Percentiles rank a stretch among this genome's conserved stretches.
Conservation (phyloP, 2,888 invertebrate species). For the Ophion costatus region DNA sequence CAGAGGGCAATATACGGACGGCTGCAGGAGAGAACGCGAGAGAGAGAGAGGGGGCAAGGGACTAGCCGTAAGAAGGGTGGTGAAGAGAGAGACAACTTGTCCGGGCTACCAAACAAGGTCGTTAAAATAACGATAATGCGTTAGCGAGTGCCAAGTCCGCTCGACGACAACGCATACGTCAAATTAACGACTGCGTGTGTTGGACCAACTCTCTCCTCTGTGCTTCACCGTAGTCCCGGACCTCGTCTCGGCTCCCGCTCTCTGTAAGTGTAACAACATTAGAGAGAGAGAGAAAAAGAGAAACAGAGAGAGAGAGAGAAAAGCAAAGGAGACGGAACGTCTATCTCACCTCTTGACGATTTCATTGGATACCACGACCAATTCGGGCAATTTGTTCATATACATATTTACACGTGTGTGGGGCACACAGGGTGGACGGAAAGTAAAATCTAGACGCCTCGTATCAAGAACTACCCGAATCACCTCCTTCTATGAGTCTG, state of each 20-base stretch:
- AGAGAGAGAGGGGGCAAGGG: constrained; percentile 2
- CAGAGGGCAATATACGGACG: constrained; percentile 7
- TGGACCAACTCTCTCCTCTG: constrained; percentile 63
- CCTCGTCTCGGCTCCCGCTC: constrained; percentile 19
- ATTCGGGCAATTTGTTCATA: constrained; percentile 40
- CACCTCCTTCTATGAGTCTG: too few relatives aligned
- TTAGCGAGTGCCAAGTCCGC: constrained; percentile 72
- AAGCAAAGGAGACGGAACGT: background rate
- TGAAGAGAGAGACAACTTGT: constrained; percentile 52
- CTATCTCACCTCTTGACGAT: constrained; percentile 28
- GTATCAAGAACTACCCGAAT: too few relatives aligned
- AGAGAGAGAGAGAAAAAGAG: background rate
- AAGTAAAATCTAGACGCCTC: too few relatives aligned
- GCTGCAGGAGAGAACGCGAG: constrained; percentile 6
- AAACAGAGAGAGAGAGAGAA: background rate
- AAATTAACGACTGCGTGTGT: constrained; percentile 73
- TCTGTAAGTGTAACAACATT: constrained; percentile 8
- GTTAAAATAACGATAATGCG: constrained; percentile 76
- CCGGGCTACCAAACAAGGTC: constrained; percentile 71
- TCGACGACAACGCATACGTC: constrained; percentile 73
- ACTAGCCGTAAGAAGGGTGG: too few relatives aligned
- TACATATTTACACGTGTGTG: too few relatives aligned
- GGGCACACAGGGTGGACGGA: too few relatives aligned
- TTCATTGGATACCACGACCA: constrained; percentile 50
- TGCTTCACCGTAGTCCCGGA: background rate